Evolutionary conservation across 2,113 vertebrate genomes (phyloP), one percentile per base, ranked within the genome.

Genomic region (Pelusios castaneus): DNA sequence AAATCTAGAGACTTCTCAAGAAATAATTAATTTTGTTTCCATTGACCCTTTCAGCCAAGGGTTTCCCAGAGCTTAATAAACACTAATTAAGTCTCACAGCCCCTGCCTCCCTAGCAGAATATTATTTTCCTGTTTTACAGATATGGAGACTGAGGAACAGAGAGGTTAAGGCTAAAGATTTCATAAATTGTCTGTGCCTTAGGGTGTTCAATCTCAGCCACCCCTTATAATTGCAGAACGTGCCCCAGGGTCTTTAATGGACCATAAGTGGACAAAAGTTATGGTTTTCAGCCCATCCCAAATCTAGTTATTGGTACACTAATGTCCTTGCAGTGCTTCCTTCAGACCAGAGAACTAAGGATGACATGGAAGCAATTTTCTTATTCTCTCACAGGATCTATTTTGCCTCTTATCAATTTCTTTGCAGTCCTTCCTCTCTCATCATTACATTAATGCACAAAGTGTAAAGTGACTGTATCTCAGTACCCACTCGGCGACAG

Each of bases 391-490:
- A 80, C 79, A 85, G 10, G 4, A 88, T 38, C 87, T 34, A 77
- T 90, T 82, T 27, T 80, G 89, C 54, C 58, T 93, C 88, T 91
- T 94, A 93, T 94, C 87, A 85, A 89, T 77, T 90, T 80, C 91
- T 80, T 49, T 89, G 49, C 52, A 34, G 89, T 34, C 29, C 88
- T 88, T 82, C 78, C 89, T 88, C 47, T 60, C 63, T 56, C 47
- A 67, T 95, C 91, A 90, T 34, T 95, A 92, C 82, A 92, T 88
- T 90, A 95, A 96, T 85, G 93, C 96, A 89, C 22, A 80, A 38
- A 7, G 21, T 27, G 25, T 79, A 82, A 84, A 77, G 52, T 51
- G 90, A 79, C 47, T 41, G 77, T 60, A 41, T 82, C 80, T 87
- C 80, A 3, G 24, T 25, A 38, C 47, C 55, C 80, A 5, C 29